phyloP scores from a whole-genome alignment of 2,797 vertebrate genomes.

The Astyanax mexicanus region DNA sequence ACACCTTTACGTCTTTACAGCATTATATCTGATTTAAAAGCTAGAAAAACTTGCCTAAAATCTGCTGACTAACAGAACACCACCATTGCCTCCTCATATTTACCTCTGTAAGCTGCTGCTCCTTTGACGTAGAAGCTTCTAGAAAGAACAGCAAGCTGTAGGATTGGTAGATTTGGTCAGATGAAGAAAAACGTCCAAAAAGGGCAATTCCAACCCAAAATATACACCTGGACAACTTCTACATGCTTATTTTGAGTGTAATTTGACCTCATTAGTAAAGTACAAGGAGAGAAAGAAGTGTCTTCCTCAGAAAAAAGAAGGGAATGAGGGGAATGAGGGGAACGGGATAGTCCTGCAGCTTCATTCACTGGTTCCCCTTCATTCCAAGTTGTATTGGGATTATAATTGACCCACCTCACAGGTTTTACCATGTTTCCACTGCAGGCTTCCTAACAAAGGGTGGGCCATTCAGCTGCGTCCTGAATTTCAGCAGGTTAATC shows the following conservation, averaged over 20 bases:
- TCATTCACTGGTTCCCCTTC: not conserved
- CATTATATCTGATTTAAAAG: slow-evolving; percentile 3
- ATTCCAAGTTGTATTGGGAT: not conserved
- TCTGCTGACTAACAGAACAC: slow-evolving; percentile 39
- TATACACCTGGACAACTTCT: not conserved
- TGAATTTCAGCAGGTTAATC: slow-evolving; percentile 16
- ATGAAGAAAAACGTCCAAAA: too few species aligned
- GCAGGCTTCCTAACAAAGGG: not conserved
- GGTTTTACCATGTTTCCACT: slow-evolving; percentile 12
- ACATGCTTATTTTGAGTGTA: too few species aligned
- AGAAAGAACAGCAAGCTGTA: too few species aligned
- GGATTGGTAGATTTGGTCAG: too few species aligned
- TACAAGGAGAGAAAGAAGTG: too few species aligned
- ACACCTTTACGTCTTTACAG: slow-evolving; percentile 29
- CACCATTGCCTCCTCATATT: slow-evolving; percentile 16
- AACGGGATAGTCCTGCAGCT: too few species aligned
- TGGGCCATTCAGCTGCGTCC: not conserved
- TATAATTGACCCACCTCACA: slow-evolving; percentile 1
- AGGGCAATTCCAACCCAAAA: not conserved
- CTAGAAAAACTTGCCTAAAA: slow-evolving; percentile 30
- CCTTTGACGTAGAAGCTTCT: not conserved
- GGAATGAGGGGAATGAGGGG: too few species aligned
- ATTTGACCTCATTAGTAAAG: too few species aligned
- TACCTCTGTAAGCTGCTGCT: not conserved
- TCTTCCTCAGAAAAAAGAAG: too few species aligned